These are phyloP conservation scores for Macrotis lagotis DNA, from an alignment of 2,113 vertebrate genomes.

Conservation along the genomic window DNA sequence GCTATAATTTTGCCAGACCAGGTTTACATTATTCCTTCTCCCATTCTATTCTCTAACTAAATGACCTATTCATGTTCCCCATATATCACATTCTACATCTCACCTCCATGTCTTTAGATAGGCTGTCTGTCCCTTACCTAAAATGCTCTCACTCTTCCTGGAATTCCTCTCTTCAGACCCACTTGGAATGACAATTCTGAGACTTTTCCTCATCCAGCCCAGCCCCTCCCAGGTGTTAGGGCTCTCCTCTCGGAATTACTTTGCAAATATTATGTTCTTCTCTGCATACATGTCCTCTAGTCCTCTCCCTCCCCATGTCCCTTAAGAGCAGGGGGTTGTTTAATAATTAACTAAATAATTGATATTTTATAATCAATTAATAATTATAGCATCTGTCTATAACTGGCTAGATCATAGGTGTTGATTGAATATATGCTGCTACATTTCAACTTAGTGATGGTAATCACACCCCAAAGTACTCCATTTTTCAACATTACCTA, in stretches of 20 bases:
- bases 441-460: no score
- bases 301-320: not conserved
- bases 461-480: no score
- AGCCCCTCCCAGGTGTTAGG: not conserved
- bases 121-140: not conserved
- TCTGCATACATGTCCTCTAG: not conserved
- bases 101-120: not conserved
- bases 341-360: no score
- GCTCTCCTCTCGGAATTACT: slow-evolving; percentile 25
- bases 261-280: not conserved
- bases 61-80: no score
- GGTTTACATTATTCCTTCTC: no score
- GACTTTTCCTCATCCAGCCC: not conserved
- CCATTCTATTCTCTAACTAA: no score
- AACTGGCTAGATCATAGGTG: no score
- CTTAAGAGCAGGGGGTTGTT: not conserved
- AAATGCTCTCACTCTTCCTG: not conserved
- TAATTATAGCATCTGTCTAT: not conserved
- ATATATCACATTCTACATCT: no score
- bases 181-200: not conserved
- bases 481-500: no score
- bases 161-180: not conserved
- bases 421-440: no score
- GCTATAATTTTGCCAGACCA: no score
- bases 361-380: no score